Evolutionary conservation across 2,797 vertebrate genomes (phyloP).

Genomic region (Hafferia zeledoni): DNA sequence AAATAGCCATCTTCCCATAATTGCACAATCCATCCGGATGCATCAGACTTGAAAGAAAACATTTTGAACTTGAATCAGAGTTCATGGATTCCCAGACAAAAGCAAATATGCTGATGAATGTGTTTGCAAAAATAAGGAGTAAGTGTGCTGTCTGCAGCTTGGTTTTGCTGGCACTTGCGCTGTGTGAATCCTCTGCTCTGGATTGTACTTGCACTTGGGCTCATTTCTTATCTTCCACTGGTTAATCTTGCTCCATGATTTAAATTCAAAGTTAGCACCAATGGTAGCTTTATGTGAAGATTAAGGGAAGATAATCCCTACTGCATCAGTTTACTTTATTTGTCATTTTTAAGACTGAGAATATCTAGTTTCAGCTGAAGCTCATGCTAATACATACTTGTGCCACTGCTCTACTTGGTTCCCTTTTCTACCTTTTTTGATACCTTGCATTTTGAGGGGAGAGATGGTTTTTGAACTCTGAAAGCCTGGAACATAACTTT

Average conservation of each 20-base stretch:
- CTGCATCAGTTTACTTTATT: neutral
- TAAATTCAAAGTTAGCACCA: neutral
- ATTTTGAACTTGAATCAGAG: neutral
- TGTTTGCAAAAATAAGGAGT: neutral
- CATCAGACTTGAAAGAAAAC: neutral
- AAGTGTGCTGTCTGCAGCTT: neutral
- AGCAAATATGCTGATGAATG: neutral
- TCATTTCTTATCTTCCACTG: neutral
- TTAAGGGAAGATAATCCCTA: neutral
- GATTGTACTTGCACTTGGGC: neutral
- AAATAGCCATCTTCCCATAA: constrained; percentile 1
- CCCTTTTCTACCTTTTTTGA: neutral
- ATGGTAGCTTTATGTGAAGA: neutral
- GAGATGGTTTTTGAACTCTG: neutral
- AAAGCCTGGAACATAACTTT: neutral
- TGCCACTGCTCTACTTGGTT: neutral
- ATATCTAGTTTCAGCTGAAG: neutral
- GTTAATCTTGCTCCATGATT: neutral
- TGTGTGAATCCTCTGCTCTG: neutral
- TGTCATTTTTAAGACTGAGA: neutral
- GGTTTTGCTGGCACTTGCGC: neutral
- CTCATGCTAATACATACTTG: neutral
- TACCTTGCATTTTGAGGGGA: neutral
- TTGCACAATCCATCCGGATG: neutral
- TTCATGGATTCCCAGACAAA: neutral